Percentiles rank a stretch among this genome's conserved stretches.
These are phyloP conservation scores for Spizaetus ornatus DNA, from an alignment of 2,113 vertebrate species.

Conservation along the genomic window DNA sequence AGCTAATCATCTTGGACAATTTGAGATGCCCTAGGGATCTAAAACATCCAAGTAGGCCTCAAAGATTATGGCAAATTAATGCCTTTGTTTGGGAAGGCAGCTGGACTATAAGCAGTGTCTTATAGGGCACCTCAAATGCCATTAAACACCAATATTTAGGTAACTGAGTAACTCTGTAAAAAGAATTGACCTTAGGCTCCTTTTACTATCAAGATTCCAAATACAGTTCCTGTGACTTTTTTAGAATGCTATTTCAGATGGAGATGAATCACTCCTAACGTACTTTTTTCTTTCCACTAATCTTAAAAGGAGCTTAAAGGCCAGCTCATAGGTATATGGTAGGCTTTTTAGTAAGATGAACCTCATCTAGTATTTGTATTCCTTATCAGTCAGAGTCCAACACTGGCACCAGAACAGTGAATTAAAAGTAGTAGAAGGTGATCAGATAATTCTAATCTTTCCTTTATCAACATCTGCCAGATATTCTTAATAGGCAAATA, in stretches of 20 bases:
- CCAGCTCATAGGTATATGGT: neutral
- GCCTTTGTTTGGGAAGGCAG: neutral
- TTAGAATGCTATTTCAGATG: neutral
- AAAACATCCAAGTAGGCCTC: neutral
- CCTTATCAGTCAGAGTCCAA: neutral
- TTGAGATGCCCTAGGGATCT: neutral
- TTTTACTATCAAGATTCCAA: neutral
- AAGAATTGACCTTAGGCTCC: neutral
- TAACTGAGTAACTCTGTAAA: neutral
- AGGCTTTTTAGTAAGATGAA: neutral
- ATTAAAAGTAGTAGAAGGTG: neutral
- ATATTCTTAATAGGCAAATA: neutral
- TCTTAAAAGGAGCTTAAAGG: neutral
- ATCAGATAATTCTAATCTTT: neutral
- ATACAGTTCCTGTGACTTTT: neutral
- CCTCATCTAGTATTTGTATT: neutral
- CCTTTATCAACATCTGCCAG: neutral
- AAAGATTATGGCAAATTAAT: neutral
- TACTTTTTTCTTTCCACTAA: neutral
- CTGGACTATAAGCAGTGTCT: neutral
- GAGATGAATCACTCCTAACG: neutral
- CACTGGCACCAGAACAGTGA: neutral
- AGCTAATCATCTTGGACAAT: neutral
- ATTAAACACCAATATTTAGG: neutral
- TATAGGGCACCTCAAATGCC: neutral